phyloP scores from a whole-genome alignment of 2,797 vertebrate species.

The Anomalospiza imberbis region DNA sequence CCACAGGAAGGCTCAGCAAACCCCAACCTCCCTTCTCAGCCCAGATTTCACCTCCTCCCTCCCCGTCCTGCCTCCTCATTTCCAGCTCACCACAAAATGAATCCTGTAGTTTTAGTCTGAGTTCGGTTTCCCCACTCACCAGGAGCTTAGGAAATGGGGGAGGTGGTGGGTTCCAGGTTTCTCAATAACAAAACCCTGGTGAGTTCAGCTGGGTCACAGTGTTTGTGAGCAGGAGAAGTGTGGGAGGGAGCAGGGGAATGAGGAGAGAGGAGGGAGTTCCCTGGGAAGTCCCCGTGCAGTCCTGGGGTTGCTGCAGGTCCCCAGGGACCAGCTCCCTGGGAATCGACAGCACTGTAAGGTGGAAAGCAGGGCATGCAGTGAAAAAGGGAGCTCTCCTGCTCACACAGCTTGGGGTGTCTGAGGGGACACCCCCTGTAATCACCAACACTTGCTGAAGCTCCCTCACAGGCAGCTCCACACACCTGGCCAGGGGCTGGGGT shows the following conservation, averaged over 20 bases:
- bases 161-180: background rate
- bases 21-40: background rate
- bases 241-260: background rate
- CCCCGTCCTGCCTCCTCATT: background rate
- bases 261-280: background rate
- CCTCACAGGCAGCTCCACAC: background rate
- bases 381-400: background rate
- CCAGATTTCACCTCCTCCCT: background rate
- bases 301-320: background rate
- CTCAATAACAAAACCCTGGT: background rate
- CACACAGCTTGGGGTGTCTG: fast-evolving
- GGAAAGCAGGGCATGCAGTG: background rate
- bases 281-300: fast-evolving
- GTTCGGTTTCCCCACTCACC: fast-evolving
- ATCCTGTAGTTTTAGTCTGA: background rate
- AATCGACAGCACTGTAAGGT: background rate
- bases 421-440: background rate
- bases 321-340: background rate
- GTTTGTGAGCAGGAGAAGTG: background rate
- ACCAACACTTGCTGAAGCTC: background rate
- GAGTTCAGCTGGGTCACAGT: conserved; percentile 9
- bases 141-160: background rate
- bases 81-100: background rate
- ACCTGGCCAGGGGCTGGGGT: background rate
- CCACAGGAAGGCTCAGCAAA: background rate